phyloP scores from a whole-genome alignment of 2,797 vertebrate species.

The Sandelia bainsii region DNA sequence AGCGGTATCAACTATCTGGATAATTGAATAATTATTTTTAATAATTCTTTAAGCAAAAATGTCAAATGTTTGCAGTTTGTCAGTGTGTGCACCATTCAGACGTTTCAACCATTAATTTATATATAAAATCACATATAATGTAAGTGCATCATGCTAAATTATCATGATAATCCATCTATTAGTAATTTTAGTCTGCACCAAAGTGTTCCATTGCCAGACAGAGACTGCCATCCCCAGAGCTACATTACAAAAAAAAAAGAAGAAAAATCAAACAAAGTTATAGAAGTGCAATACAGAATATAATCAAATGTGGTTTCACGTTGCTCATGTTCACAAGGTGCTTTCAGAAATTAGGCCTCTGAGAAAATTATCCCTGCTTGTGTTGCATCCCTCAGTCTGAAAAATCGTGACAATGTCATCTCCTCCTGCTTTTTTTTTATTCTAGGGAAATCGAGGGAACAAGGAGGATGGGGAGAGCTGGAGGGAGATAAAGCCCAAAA shows the following conservation, averaged over 20 bases:
- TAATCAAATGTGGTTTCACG: slow-evolving; percentile 17
- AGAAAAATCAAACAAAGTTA: not conserved
- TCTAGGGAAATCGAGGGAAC: slow-evolving; percentile 24
- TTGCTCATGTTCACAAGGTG: slow-evolving; percentile 11
- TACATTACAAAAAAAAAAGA: not conserved
- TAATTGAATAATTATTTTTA: too few species aligned
- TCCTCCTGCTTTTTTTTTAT: slow-evolving; percentile 28
- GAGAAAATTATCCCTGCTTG: slow-evolving; percentile 35
- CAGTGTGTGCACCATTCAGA: slow-evolving; percentile 28
- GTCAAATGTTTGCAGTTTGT: not conserved
- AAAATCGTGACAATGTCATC: slow-evolving; percentile 42
- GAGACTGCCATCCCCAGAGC: not conserved
- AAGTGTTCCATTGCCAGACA: not conserved
- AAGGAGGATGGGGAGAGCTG: slow-evolving; percentile 8
- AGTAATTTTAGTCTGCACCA: slow-evolving; percentile 12
- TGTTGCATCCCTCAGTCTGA: slow-evolving; percentile 31
- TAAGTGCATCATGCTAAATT: not conserved
- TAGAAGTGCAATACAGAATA: not conserved
- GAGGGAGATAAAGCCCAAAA: slow-evolving; percentile 38
- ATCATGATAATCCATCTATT: slow-evolving; percentile 11
- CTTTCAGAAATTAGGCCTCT: slow-evolving; percentile 19
- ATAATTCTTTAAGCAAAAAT: too few species aligned
- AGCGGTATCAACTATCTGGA: too few species aligned
- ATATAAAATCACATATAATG: not conserved
- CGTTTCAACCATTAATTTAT: slow-evolving; percentile 24